Conservation (phyloP, 2,888 invertebrate species). For the Pecten maximus region DNA sequence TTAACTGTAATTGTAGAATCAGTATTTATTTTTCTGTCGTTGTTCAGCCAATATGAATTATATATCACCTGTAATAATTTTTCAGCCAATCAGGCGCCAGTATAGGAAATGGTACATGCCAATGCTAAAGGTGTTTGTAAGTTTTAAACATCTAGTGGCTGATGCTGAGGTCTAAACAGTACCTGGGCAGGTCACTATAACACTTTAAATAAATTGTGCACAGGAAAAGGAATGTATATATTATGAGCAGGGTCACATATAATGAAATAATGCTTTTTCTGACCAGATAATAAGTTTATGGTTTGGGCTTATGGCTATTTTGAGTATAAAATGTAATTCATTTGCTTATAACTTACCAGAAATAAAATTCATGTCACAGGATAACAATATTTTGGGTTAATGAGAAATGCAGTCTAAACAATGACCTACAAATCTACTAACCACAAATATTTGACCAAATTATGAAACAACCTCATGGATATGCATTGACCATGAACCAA, state of each 20-base stretch:
- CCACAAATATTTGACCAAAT: background rate
- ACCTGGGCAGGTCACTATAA: background rate
- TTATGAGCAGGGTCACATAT: background rate
- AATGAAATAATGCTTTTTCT: background rate
- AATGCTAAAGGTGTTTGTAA: slow-evolving; percentile 45
- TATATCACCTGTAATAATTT: background rate
- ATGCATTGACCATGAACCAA: too few species aligned
- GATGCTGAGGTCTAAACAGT: background rate
- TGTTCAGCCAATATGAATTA: background rate
- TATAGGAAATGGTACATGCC: slow-evolving; percentile 47
- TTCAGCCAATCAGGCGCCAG: slow-evolving; percentile 21
- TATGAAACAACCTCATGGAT: too few species aligned
- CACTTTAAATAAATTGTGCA: background rate
- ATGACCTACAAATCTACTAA: too few species aligned
- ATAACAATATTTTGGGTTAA: too few species aligned
- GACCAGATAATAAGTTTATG: background rate
- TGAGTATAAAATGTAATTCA: background rate
- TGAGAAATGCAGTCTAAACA: background rate
- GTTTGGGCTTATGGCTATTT: background rate
- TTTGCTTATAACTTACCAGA: background rate
- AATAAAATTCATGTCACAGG: background rate
- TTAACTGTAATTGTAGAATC: background rate
- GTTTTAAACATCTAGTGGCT: background rate
- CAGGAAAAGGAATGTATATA: background rate
- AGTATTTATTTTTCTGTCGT: background rate